Base-by-base conservation (phyloP, 2,888 invertebrate species). In the Archaeoteleia sp. region DNA sequence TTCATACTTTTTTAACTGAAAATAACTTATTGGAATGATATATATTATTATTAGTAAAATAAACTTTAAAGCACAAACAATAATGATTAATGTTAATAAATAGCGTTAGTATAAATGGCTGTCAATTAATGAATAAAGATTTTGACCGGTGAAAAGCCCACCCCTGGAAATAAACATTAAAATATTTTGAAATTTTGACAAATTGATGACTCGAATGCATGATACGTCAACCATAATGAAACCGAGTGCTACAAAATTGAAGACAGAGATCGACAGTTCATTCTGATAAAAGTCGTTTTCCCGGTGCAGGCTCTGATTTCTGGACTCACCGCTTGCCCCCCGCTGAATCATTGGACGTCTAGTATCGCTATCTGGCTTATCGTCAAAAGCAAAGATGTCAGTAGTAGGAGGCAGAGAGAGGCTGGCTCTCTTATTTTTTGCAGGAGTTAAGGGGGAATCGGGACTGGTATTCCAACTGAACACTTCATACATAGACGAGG, bases 401-500 rank as follows among this genome's bases (percentile, higher is more conserved):
- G 80, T 83, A 73, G 82, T 81, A 78, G 83, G 85, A 82, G 84
- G 84, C 78, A 83, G 78, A 77, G 82, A 82, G 81, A 85, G 83
- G 78, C 82, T 84, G 78, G 83, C 84, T 82, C 84, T 84, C 79
- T 84, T 84, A 81, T 77, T 80, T 82, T 82, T 83, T 75, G 78
- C 84, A 74, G 84, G 80, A 77, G 81, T 84, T 83, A 83, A 76
- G 74, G 81, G 81, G 79, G 85, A 80, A 78, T 85, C 84, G 75
- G 85, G 81, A 75, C 82, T 81, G 82, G 82, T 79, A 80, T 86
- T 89, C 91, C 91, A 90, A 88, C 90, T 89, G 87, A 91, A 90
- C 81, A 91, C 90, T 87, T 91, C 91, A 87, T 91, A 91, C 90
- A 91, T 91, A 83, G 91, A 91, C 85, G 90, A 88, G 85, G 90